Evolutionary conservation across 1,140 invertebrate genomes (phyloP), one percentile per base, ranked within the genome.

Genomic region (Bombus turneri): DNA sequence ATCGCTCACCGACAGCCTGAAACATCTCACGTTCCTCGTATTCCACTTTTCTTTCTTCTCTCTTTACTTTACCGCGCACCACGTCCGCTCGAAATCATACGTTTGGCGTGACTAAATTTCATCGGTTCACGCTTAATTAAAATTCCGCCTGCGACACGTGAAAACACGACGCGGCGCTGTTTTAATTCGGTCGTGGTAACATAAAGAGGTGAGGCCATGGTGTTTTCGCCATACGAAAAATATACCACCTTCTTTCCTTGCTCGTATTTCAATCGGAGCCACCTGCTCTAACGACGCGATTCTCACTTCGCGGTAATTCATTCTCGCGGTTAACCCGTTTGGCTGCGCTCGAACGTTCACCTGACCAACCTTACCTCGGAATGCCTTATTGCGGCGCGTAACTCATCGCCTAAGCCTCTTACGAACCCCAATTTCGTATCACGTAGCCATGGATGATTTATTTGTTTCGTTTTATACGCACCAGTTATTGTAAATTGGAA

Each of bases 361-460:
- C 78, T 47, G n/a, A 6, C 28, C 69, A 43, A 22, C 37, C 12
- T 53, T 9, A 13, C 12, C 25, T 53, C 15, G 37, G 37, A 81
- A 64, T 81, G 71, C 69, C 34, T 81, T 62, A 68, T 68, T 69
- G 62, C 62, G 5, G 0, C 64, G 31, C 34, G 31, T 69, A 69
- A 80, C 13, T 80, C 64, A 69, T 31, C 66, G 41, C 43, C 8
- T 80, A 80, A 80, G 41, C 78, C 64, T 80, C 64, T 80, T 68
- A 69, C 64, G 25, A 34, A 5, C 15, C 31, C 15, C 39, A 39
- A 12, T n/a, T 25, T 22, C 62, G 39, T 69, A 22, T 25, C 13
- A 0, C n/a, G 10, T n/a, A 18, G 12, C 15, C 5, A 5, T 25
- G 31, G 18, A 22, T 53, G 34, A 47, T 66, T 80, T 80, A 69